Evolutionary conservation across 2,113 vertebrate species (phyloP).

Genomic region (Porphyrio hochstetteri): DNA sequence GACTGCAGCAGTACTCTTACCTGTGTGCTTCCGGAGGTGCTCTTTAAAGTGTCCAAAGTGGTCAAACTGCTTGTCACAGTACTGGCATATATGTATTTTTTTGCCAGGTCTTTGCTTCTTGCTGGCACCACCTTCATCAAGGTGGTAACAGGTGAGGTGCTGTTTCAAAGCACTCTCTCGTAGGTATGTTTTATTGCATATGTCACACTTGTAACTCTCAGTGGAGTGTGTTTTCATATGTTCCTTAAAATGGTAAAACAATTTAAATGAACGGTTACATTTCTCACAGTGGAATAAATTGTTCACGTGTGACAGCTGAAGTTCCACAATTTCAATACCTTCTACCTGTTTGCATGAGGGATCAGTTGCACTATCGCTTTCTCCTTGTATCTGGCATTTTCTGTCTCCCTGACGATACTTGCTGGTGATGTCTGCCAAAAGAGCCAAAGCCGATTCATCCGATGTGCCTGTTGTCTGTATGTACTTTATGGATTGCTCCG

Average conservation of each 20-base stretch:
- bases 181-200: slow-evolving; percentile 93
- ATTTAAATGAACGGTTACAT: slow-evolving; percentile 94
- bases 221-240: slow-evolving; percentile 94
- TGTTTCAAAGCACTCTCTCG: slow-evolving; percentile 97
- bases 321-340: slow-evolving; percentile 94
- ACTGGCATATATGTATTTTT: slow-evolving; percentile 95
- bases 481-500: slow-evolving; percentile 81
- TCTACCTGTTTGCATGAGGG: slow-evolving; percentile 89
- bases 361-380: slow-evolving; percentile 76
- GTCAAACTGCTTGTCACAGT: slow-evolving; percentile 96
- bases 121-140: slow-evolving; percentile 87
- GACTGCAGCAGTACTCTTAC: slow-evolving; percentile 58
- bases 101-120: slow-evolving; percentile 89
- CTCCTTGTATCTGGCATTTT: slow-evolving; percentile 77
- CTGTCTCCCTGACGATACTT: slow-evolving; percentile 93
- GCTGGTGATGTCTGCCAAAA: slow-evolving; percentile 97
- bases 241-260: slow-evolving; percentile 99
- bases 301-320: slow-evolving; percentile 96
- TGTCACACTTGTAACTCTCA: slow-evolving; percentile 89
- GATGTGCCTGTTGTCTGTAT: slow-evolving; percentile 81
- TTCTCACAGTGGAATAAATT: slow-evolving; percentile 95
- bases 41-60: slow-evolving; percentile 99
- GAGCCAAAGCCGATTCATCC: slow-evolving; percentile 92
- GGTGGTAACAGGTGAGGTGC: slow-evolving; percentile 90
- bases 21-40: slow-evolving; percentile 95